phyloP scores from a whole-genome alignment of 2,113 vertebrate genomes.

The Pangasianodon gigas region DNA sequence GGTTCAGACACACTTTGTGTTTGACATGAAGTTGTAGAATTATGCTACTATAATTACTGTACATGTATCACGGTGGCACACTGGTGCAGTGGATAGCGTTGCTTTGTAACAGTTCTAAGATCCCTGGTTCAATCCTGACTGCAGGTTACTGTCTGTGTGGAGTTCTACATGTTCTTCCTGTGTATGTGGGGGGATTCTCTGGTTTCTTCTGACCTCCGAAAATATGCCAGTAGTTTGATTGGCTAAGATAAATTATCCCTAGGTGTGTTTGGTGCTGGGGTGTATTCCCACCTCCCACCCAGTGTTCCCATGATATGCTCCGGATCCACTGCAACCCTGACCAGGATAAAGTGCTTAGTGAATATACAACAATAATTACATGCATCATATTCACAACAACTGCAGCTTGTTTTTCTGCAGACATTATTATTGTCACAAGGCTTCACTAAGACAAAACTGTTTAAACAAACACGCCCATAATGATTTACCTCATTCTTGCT shows the following conservation, averaged over 20 bases:
- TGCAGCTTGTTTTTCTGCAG: background rate
- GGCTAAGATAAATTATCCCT: background rate
- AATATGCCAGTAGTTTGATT: background rate
- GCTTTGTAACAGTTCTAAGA: background rate
- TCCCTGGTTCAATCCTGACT: background rate
- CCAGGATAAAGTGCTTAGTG: background rate
- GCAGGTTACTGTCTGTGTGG: background rate
- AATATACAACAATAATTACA: background rate
- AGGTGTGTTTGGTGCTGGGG: background rate
- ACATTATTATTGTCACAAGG: background rate
- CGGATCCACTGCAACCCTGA: background rate
- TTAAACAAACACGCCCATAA: constrained; percentile 7
- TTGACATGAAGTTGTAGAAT: background rate
- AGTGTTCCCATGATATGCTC: background rate
- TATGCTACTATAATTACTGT: background rate
- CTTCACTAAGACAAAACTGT: background rate
- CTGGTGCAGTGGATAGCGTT: background rate
- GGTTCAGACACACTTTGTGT: background rate
- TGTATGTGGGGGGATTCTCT: background rate
- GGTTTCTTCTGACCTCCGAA: background rate
- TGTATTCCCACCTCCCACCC: background rate
- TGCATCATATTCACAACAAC: background rate
- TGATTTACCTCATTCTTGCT: background rate
- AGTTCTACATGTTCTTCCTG: background rate
- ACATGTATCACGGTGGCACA: background rate